These are phyloP conservation scores for Hyalella azteca DNA, from an alignment of 2,888 invertebrate species.

Conservation along the genomic window DNA sequence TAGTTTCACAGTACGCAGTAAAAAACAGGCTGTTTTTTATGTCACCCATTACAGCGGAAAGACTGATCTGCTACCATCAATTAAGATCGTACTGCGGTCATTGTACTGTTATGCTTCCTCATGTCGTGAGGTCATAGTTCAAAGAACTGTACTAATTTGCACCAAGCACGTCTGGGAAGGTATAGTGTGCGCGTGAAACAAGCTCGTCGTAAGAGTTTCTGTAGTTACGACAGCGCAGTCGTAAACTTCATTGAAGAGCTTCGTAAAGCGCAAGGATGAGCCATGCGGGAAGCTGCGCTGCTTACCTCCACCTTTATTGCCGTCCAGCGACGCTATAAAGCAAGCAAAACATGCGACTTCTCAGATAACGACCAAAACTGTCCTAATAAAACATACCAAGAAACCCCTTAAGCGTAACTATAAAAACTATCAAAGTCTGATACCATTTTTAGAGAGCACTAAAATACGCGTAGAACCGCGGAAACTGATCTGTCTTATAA, in stretches of 20 bases:
- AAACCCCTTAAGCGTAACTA: slow-evolving; percentile 21
- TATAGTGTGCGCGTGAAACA: too few relatives aligned
- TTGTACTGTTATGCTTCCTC: too few relatives aligned
- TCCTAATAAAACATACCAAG: slow-evolving; percentile 36
- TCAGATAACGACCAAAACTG: slow-evolving; percentile 36
- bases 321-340: slow-evolving; percentile 27
- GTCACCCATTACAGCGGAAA: too few relatives aligned
- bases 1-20: too few relatives aligned
- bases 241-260: slow-evolving; percentile 20
- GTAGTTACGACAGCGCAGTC: slow-evolving; percentile 17
- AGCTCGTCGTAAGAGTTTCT: too few relatives aligned
- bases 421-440: slow-evolving; percentile 30
- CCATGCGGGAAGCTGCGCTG: slow-evolving; percentile 1
- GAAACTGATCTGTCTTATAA: slow-evolving; percentile 13
- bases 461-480: not conserved
- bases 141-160: too few relatives aligned
- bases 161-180: too few relatives aligned
- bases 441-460: slow-evolving; percentile 21
- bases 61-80: too few relatives aligned
- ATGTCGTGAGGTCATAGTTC: too few relatives aligned
- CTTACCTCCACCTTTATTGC: slow-evolving; percentile 14
- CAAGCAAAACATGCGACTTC: slow-evolving; percentile 36
- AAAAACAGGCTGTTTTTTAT: too few relatives aligned
- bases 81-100: too few relatives aligned
- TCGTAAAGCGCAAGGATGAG: slow-evolving; percentile 11